Evolutionary conservation across 2,797 vertebrate genomes (phyloP), one percentile per base, ranked within the genome.

Genomic region (Eupleurogrammus muticus): DNA sequence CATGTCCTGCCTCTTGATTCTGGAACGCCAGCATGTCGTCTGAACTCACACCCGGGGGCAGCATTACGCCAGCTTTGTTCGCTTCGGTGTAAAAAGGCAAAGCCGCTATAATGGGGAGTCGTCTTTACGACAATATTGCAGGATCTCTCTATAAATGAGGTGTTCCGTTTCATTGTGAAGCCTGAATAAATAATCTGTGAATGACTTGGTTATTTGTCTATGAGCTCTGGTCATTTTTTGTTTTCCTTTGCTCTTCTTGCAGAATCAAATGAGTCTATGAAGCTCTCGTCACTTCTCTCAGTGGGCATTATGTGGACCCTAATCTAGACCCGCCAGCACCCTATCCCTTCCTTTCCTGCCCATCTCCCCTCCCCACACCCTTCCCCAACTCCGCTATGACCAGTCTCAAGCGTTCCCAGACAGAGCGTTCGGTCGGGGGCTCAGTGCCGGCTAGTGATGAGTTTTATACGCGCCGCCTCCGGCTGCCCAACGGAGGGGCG

Each of bases 391-490:
- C 84, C 92, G 93, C 82, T 92, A 99, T 99, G 98, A 99, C 98
- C 93, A 99, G 98, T 92, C 93, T 99, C 92, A 99, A 99, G 92
- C 96, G 97, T 89, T 99, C 98, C 42, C 98, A 99, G 93, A 99
- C 97, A 0, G 98, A 99, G 92, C 96, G 97, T 90, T 96, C 97
- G 3, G 95, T 98, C 46, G 97, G 97, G 66, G 91, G 96, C 62
- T 95, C 96, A 0, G 97, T 97, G 79, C 95, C 96, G 6, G 97
- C 98, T 74, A 90, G 95, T 0, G 98, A 99, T 85, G 98, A 99
- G 84, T 99, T 99, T 87, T 99, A 99, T 58, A 98, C 98, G 86
- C 95, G 98, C 13, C 97, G 97, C 71, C 95, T 99, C 53, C 94
- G 98, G 73, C 95, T 98, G 23, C 98, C 97, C 70, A 99, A 99